Base-by-base conservation (phyloP, 2,888 invertebrate genomes). In the Hermaeophaga mercurialis region DNA sequence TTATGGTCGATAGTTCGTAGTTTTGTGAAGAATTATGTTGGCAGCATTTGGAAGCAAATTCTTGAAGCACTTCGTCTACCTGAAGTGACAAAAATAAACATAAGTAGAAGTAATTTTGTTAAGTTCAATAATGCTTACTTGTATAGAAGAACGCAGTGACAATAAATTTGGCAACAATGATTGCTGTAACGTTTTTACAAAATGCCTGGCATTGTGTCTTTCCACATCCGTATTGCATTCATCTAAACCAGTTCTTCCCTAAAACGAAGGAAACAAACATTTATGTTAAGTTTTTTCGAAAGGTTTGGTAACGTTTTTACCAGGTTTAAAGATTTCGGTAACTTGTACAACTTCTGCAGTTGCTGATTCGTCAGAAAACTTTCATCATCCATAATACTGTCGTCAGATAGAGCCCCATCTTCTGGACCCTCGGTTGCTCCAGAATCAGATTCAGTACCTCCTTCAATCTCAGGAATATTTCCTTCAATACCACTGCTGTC, bases 31-130 rank as follows among this genome's bases (percentile, higher is more conserved):
- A 85, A 75, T 84, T 86, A 82, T 91, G 87, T 79, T 94, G 89
- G 75, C 95, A 96, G 68, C 94, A 92, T 61, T 90, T 87, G 0
- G 95, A 94, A 1, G 96, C 90, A 71, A 96, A 96, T 73, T 91
- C 90, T 78, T 95, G 94, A 76, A 96, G 82, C 0, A 91, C 89
- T 75, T 94, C 92, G 71, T 96, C 96, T 15, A 95, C 89, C 83
- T 85, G 65, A 38, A 58, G 44, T 38, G 28, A 17, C 22, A 26
- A 44, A n/a, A n/a, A n/a, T n/a, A n/a, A n/a, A n/a, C n/a, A n/a
- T n/a, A n/a, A n/a, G n/a, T n/a, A n/a, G n/a, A n/a, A n/a, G n/a
- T n/a, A n/a, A n/a, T n/a, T n/a, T n/a, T n/a, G n/a, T n/a, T n/a
- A n/a, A n/a, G n/a, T n/a, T n/a, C n/a, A n/a, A n/a, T n/a, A 8